Conservation (phyloP, 2,888 invertebrate species). For the Itoplectis maculator region DNA sequence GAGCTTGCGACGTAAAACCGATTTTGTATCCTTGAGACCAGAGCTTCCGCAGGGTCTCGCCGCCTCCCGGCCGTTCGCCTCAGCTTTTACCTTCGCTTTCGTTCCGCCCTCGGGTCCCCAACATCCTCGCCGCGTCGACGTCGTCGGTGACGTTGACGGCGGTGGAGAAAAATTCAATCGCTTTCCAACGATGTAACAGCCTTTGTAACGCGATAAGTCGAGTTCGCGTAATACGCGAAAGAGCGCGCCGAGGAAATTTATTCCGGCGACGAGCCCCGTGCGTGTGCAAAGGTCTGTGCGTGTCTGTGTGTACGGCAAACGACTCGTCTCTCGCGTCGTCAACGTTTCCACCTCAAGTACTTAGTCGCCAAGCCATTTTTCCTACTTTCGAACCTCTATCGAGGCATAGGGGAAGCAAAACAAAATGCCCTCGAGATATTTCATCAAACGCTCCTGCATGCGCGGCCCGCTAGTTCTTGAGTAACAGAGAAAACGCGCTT, state of each 20-base stretch:
- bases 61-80: slow-evolving; percentile 18
- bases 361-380: slow-evolving; percentile 19
- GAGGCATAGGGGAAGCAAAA: not conserved
- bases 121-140: slow-evolving; percentile 33
- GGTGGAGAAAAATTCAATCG: slow-evolving; percentile 78
- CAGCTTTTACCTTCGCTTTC: slow-evolving; percentile 28
- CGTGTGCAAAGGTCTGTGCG: too few species aligned
- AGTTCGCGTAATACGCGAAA: slow-evolving; percentile 65
- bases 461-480: slow-evolving; percentile 19
- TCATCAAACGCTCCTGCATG: slow-evolving; percentile 35
- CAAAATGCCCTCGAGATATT: slow-evolving; percentile 36
- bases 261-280: not conserved
- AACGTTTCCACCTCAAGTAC: slow-evolving; percentile 44
- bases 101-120: slow-evolving; percentile 59
- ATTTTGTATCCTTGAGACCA: slow-evolving; percentile 61
- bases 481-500: slow-evolving; percentile 12
- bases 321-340: not conserved
- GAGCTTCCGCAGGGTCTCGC: slow-evolving; percentile 19
- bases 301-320: too few species aligned
- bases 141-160: slow-evolving; percentile 43
- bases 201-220: slow-evolving; percentile 78
- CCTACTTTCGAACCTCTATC: not conserved
- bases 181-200: slow-evolving; percentile 76
- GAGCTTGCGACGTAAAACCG: slow-evolving; percentile 53
- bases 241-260: slow-evolving; percentile 28